These are phyloP conservation scores for Drosophila mauritiana DNA, from an alignment of 1,140 invertebrate species.

Conservation along the genomic window DNA sequence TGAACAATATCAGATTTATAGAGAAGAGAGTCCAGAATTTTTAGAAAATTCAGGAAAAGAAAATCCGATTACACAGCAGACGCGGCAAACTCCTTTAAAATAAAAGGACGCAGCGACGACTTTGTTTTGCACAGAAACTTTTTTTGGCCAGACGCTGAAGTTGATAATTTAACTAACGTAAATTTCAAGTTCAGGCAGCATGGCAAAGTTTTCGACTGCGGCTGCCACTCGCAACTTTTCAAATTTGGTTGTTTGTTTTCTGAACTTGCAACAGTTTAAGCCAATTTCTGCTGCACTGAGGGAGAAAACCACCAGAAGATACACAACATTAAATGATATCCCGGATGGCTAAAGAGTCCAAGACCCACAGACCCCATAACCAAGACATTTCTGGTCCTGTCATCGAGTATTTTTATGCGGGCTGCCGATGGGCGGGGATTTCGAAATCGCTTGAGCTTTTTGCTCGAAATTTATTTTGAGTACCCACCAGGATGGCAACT, in stretches of 20 bases:
- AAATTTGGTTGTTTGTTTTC: constrained; percentile 70
- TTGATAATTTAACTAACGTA: constrained; percentile 72
- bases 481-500: constrained; percentile 55
- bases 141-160: constrained; percentile 48
- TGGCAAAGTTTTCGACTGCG: constrained; percentile 43
- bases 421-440: constrained; percentile 14
- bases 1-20: no score
- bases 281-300: constrained; percentile 52
- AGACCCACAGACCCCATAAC: constrained; percentile 29
- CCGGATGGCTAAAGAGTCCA: constrained; percentile 1
- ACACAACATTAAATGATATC: constrained; percentile 41
- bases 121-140: constrained; percentile 42
- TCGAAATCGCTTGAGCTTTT: constrained; percentile 24
- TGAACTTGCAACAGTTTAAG: constrained; percentile 69
- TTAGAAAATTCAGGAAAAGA: neutral
- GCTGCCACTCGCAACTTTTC: constrained; percentile 66
- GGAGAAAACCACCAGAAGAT: constrained; percentile 12
- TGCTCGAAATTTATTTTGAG: constrained; percentile 45
- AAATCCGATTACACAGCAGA: constrained; percentile 10
- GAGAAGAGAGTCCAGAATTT: neutral
- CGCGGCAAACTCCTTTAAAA: constrained; percentile 18
- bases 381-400: constrained; percentile 32
- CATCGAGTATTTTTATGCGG: constrained; percentile 39
- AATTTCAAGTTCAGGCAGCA: constrained; percentile 65
- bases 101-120: constrained; percentile 20